phyloP scores from a whole-genome alignment of 1,140 invertebrate species.

The Scaptomyza graminum region DNA sequence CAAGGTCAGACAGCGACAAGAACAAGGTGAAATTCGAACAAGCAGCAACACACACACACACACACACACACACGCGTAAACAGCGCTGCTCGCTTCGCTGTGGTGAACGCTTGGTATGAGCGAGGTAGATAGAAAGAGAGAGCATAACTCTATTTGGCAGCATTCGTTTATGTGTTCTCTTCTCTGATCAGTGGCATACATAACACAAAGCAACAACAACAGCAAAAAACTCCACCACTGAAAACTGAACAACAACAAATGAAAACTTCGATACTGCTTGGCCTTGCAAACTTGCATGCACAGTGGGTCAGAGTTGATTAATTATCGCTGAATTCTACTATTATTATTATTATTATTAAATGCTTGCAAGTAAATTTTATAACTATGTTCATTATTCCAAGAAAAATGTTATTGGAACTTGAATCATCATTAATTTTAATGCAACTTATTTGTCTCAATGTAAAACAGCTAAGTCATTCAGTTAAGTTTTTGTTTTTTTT shows the following conservation, averaged over 20 bases:
- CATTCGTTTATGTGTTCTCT: neutral
- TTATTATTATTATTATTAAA: no score
- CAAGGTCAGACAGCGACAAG: constrained; percentile 8
- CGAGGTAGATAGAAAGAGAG: neutral
- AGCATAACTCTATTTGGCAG: neutral
- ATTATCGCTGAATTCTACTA: neutral
- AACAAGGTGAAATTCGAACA: constrained; percentile 10
- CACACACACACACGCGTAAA: neutral
- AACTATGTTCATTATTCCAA: no score
- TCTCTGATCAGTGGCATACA: constrained; percentile 11
- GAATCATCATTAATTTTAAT: no score
- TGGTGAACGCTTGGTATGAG: neutral
- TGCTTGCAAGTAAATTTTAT: no score
- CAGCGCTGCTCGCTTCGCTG: neutral
- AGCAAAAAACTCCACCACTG: constrained; percentile 13
- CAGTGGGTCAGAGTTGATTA: constrained; percentile 49
- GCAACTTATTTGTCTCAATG: constrained; percentile 21
- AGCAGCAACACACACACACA: constrained; percentile 9
- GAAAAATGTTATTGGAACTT: no score
- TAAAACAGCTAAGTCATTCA: constrained; percentile 23
- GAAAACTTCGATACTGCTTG: constrained; percentile 19
- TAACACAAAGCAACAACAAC: neutral
- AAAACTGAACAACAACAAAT: constrained; percentile 22
- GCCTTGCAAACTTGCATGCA: constrained; percentile 37
- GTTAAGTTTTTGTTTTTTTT: constrained; percentile 40